Evolutionary conservation across 1,140 invertebrate species (phyloP), one percentile per base, ranked within the genome.

Genomic region (Apis laboriosa): DNA sequence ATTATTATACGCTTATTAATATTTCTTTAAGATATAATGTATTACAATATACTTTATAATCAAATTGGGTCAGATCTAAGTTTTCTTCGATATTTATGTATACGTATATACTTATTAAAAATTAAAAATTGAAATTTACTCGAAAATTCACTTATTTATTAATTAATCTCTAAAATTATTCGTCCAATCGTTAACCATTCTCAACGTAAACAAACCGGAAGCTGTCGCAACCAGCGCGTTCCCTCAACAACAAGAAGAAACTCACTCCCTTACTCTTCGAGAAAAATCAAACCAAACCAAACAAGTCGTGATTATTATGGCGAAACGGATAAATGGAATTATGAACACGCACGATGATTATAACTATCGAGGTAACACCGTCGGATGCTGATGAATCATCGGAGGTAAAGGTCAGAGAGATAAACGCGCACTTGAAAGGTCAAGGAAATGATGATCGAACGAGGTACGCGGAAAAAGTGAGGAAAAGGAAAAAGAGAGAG

Each of bases 261-360:
- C 55, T 34, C 67, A 66, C 17, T 28, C 12, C 77, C 78, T n/a
- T 34, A 68, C 51, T 24, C 63, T n/a, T 67, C 77, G 80, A 34
- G 24, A 61, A 58, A 24, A 34, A 34, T 2, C 2, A 34, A 34
- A n/a, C 61, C 60, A 51, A 63, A 66, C 58, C 63, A 43, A 34
- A 43, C 56, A 58, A 34, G 61, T 28, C 82, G 64, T 68, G 84
- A 84, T 87, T 83, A 84, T 53, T 80, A 84, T 86, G 70, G 72
- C 49, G 53, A 71, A 74, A 79, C 85, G 34, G 86, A 88, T 88
- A 88, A 88, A 86, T 84, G 83, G 84, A 83, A 88, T 84, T 85
- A 88, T 87, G 84, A 87, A 87, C 87, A 77, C 74, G 86, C 80
- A 86, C 87, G n/a, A 80, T 80, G 80, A 88, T 84, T 88, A 88